Evolutionary conservation across 2,797 vertebrate genomes (phyloP), one percentile per base, ranked within the genome.

Genomic region (Sebastes minor): DNA sequence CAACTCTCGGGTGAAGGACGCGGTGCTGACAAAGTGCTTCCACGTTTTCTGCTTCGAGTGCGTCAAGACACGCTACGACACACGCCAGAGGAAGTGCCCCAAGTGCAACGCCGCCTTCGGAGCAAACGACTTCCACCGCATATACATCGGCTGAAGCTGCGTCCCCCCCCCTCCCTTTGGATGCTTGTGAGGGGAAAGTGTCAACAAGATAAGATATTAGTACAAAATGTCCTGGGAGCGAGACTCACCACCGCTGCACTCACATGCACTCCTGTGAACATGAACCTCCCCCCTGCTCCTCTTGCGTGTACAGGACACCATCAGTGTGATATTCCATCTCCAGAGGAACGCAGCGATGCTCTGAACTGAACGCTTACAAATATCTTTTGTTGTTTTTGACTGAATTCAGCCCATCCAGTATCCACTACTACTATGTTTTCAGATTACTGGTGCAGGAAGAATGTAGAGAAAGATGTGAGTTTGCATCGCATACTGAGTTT

Each of bases 1-100:
- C 86, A 99, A 99, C 92, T 98, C 97, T 57, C 97, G 97, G 35
- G 97, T 99, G 82, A 99, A 99, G 95, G 98, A 99, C 0, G 98
- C 98, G 0, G 98, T 99, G 1, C 96, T 99, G 78, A 99, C 98
- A 5, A 99, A 99, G 93, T 99, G 98, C 92, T 99, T 99, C 89
- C 98, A 99, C 0, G 98, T 99, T 55, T 99, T 99, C 96, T 99
- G 98, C 94, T 99, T 99, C 2, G 98, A 99, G 92, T 99, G 98
- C 2, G 97, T 99, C 22, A 99, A 99, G 91, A 99, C 97, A 0
- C 97, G 98, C 73, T 99, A 99, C 2, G 98, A 99, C 93, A 99
- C 98, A 0, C 96, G 98, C 28, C 98, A 99, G 94, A 97, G 98
- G 87, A 99, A 99, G 81, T 99, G 98, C 87, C 98, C 99, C 62